Conservation (phyloP, 53 echinoderm and acorn worm species). For the Mesocentrotus franciscanus region DNA sequence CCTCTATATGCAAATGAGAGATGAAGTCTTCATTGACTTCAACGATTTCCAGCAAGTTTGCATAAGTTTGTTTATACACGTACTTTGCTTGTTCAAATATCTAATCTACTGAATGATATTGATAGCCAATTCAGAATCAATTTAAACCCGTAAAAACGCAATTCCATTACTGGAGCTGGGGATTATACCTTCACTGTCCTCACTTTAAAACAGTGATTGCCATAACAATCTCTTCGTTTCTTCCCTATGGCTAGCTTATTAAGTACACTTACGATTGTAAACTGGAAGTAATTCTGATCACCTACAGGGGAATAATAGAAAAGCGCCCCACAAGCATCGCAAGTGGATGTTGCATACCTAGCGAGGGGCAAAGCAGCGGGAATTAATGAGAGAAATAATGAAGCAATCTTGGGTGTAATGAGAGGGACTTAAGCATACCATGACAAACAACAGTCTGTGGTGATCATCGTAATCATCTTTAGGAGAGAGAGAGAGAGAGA, state of each 20-base stretch:
- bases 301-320: not conserved
- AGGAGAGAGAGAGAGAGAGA: not conserved
- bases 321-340: not conserved
- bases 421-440: not conserved
- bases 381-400: conserved; percentile 43
- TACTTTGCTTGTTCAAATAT: too few relatives aligned
- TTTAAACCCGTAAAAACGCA: not conserved
- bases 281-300: not conserved
- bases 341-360: conserved; percentile 30
- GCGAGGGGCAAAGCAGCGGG: not conserved
- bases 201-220: not conserved
- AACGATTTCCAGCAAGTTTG: too few relatives aligned
- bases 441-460: not conserved
- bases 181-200: not conserved
- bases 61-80: too few relatives aligned
- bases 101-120: too few relatives aligned
- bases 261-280: not conserved
- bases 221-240: not conserved
- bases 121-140: too few relatives aligned
- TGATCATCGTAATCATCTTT: not conserved
- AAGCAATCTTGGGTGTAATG: conserved; percentile 20
- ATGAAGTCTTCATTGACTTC: too few relatives aligned
- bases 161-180: not conserved
- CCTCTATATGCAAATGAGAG: too few relatives aligned
- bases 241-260: not conserved